Evolutionary conservation across 2,888 invertebrate genomes (phyloP), one percentile per base, ranked within the genome.

Genomic region (Corythucha ciliata): DNA sequence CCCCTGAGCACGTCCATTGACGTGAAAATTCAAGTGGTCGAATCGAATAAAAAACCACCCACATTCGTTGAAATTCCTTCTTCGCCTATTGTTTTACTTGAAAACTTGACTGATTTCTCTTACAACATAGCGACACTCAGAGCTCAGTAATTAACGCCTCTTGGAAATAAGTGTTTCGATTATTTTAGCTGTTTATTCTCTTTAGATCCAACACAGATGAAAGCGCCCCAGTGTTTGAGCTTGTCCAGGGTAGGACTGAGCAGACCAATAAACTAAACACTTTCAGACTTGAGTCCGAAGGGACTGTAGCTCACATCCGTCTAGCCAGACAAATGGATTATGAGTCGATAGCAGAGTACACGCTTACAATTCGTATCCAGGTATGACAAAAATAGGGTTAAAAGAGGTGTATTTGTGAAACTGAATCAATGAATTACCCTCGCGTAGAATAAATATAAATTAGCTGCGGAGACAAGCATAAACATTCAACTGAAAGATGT

Each of bases 11-110:
- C 80, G 58, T 75, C 77, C 47, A 89, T 86, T 56, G 81, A 81
- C 65, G 77, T 94, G 56, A 80, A 83, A 60, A 86, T 94, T 59
- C 78, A 79, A 58, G 85, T 93, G 24, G 86, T 90, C 5, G 86
- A 84, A 64, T 86, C 85, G n/a, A 83, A 82, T 67, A 87, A 83
- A 72, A 88, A 85, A 68, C 82, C 82, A 58, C 90, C 87, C 27
- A 75, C 77, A 40, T 87, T 90, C 64, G 74, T 76, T 46, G 72
- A 73, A 58, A 73, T 74, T 32, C 75, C 77, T n/a, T 64, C 69
- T 53, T 72, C 75, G 49, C 76, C 79, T 56, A 80, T 73, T 25
- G 37, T 58, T 60, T 72, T 89, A 48, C 74, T 76, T 63, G 89
- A 90, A 70, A 82, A 83, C 68, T 80, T 79, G 61, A 76, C 72